Base-by-base conservation (phyloP, 2,888 invertebrate genomes). In the Aquatica leii region DNA sequence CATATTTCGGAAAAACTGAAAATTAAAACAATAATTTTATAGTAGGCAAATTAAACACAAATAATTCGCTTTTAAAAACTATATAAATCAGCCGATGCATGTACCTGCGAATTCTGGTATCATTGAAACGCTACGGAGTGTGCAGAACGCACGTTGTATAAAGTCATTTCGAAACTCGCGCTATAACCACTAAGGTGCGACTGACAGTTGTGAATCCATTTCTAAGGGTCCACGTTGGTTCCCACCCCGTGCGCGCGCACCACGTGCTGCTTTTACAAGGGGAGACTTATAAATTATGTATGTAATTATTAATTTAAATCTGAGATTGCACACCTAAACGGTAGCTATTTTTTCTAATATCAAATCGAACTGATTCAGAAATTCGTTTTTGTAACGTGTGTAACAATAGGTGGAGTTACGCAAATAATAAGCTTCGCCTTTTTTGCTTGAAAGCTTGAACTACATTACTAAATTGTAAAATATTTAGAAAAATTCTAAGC, bases 1-100 rank as follows among this genome's bases (percentile, higher is more conserved):
- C 90, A 90, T 90, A 43, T 55, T 58, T 59, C 24, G 35, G 48
- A 63, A 37, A 49, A 52, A 20, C 12, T 12, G 20, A 15, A 14
- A 14, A 9, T 18, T 18, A 9, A 48, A 48, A 18, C n/a, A 20
- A 46, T 24, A 6, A 24, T 24, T 24, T 24, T 24, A 24, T 24
- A 2, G 24, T 6, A 24, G 24, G 6, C 8, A 20, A 37, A 54
- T 41, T 4, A 21, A 48, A 37, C 14, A 20, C 14, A 12, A 24
- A 1, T n/a, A 24, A 12, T 18, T 37, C 12, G 11, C 11, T 4
- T 46, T 3, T 18, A 46, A 18, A 46, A 14, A 12, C 12, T 11
- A n/a, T 18, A 46, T 18, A 46, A 14, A 46, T 46, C 18, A 18
- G 6, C 24, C 24, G 24, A 46, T 17, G 2, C 46, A 41, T 5